Base-by-base conservation (phyloP, 2,888 invertebrate species). In the Endomychus coccineus region DNA sequence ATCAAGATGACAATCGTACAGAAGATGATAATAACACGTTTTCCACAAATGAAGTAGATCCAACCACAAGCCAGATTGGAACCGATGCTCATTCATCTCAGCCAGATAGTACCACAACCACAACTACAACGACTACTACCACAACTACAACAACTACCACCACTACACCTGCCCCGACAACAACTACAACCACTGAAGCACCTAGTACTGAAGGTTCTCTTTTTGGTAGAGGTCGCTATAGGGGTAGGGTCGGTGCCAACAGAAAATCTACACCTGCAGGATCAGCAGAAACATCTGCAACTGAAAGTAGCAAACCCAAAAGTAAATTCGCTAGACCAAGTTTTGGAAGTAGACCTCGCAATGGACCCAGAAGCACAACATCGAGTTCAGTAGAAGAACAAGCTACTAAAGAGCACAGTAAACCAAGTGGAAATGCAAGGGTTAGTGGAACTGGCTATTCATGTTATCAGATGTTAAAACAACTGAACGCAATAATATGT, bases 61-160 rank as follows among this genome's bases (percentile, higher is more conserved):
- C 4, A 34, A 41, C 3, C 51, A 57, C 22, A 61, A 62, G 9
- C 55, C 54, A 14, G 41, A 50, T 10, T 51, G 64, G 65, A 36
- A 50, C 53, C 1, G 56, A 59, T 15, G 56, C 54, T 4, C 28
- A 21, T 7, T 66, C 54, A 12, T 64, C n/a, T n/a, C n/a, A n/a
- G n/a, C n/a, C 64, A 42, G 56, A 64, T 39, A 36, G 71, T 1
- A 74, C 74, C 2, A 71, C 74, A 9, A 62, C 66, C 1, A 42
- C 74, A 0, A 73, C 73, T 0, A 72, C 76, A 0, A 73, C 75
- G 0, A 72, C 75, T 0, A 73, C 75, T 0, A 73, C 74, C 0
- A 72, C 75, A 0, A 59, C 64, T 3, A 56, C 65, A n/a, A 71
- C 75, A 0, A 71, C 75, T 0, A 69, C 73, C 0, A 71, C 74